Base-by-base conservation (phyloP, 92 coral and sea anemone species). In the Epizoanthus illoricatus region DNA sequence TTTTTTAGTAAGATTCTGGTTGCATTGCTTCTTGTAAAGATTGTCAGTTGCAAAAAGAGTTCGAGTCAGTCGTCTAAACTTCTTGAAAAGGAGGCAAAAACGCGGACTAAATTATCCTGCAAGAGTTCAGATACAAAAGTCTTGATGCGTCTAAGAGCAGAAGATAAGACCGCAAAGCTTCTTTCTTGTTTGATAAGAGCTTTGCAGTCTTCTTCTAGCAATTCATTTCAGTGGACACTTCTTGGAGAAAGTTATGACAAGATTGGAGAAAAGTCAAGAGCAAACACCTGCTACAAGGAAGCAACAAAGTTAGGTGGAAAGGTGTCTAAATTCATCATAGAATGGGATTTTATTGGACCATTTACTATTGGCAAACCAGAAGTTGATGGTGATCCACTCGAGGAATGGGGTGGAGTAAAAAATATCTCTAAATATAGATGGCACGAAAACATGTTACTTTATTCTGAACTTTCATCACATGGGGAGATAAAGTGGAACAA, bases 301-400 rank as follows among this genome's bases (percentile, higher is more conserved):
- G 94, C 97, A 1, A 68, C 85, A 57, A 91, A 79, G 84, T 72
- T 80, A 1, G 81, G 86, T 62, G 97, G 96, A 5, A 91, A 91
- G 80, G 65, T 94, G 24, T 84, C 94, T 6, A 88, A 86, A n/a
- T 88, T 74, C 83, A 84, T 97, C 56, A 72, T 84, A 63, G 81
- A 87, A 69, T 97, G 99, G 99, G 89, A 93, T 76, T 93, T 91
- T 63, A 73, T 94, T n/a, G 99, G 98, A 39, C 99, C 99, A 21
- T 97, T 97, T 80, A 86, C 91, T 28, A 90, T 94, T 33, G 99
- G 99, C 7, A 97, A 93, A 80, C 69, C 88, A 17, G 99, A 97
- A 73, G 92, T 93, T 15, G 99, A 97, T 87, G 99, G 99, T 13
- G 98, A 97, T 62, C 99, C 99, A 23, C 60, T 97, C 28, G 98